Evolutionary conservation across 2,797 vertebrate genomes (phyloP).

Genomic region (Eospalax fontanierii): DNA sequence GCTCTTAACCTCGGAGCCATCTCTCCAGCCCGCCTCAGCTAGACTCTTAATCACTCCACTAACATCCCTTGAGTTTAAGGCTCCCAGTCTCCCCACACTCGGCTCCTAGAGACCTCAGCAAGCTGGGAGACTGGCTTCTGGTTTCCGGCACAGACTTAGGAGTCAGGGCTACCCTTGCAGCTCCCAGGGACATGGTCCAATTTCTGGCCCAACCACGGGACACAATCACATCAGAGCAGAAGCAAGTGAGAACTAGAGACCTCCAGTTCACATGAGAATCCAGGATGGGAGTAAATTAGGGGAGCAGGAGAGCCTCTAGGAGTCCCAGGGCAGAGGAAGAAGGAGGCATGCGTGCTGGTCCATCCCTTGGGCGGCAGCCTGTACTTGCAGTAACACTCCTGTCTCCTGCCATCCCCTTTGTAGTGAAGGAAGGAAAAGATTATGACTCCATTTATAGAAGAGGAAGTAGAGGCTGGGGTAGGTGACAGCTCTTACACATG

Average conservation of each 20-base stretch:
- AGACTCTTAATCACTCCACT: neutral
- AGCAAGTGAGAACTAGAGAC: neutral
- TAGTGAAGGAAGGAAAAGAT: neutral
- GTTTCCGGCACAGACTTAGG: no score
- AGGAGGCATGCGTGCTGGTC: neutral
- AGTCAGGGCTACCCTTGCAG: neutral
- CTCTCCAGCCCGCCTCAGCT: neutral
- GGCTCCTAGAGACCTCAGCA: neutral
- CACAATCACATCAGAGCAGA: neutral
- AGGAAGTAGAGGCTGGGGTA: neutral
- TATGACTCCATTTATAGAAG: neutral
- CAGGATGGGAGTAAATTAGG: neutral
- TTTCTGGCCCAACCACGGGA: neutral
- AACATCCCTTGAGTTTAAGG: neutral
- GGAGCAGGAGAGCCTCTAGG: neutral
- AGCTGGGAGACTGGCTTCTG: neutral
- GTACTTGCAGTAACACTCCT: neutral
- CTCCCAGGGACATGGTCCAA: neutral
- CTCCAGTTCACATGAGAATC: neutral
- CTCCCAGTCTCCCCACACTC: neutral
- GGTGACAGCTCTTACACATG: neutral
- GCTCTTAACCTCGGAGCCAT: neutral
- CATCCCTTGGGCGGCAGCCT: neutral
- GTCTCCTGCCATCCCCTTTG: neutral
- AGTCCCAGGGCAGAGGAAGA: neutral